phyloP scores from a whole-genome alignment of 2,113 vertebrate species.

The Apistogramma diplotaenia region DNA sequence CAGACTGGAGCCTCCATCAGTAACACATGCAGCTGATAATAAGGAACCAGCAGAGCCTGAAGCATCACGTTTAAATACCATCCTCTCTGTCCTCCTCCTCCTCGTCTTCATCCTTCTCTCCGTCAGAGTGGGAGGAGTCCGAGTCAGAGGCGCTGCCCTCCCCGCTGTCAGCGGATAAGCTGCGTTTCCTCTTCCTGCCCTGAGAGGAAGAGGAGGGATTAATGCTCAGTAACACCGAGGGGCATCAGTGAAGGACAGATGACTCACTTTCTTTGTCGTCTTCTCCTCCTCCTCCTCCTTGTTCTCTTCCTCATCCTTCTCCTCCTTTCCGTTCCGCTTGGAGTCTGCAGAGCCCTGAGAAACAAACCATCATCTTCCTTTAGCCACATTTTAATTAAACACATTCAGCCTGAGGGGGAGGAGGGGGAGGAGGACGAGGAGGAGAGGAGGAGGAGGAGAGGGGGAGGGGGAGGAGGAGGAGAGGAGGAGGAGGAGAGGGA shows the following conservation, averaged over 20 bases:
- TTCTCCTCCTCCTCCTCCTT: slow-evolving; percentile 32
- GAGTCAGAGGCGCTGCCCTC: slow-evolving; percentile 77
- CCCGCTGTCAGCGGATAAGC: slow-evolving; percentile 69
- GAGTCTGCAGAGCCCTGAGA: neutral
- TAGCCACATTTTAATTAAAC: too few relatives aligned
- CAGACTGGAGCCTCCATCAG: too few relatives aligned
- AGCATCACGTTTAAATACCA: too few relatives aligned
- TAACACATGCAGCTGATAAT: too few relatives aligned
- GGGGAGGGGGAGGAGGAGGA: too few relatives aligned
- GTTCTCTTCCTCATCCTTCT: slow-evolving; percentile 53
- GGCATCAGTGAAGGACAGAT: neutral
- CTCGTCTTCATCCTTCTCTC: slow-evolving; percentile 61
- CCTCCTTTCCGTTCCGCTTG: slow-evolving; percentile 42
- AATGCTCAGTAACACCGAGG: fast-evolving
- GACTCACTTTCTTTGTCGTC: slow-evolving; percentile 61
- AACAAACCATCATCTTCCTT: neutral
- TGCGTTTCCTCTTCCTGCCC: slow-evolving; percentile 84
- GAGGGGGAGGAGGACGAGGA: too few relatives aligned
- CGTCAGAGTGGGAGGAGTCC: slow-evolving; percentile 75
- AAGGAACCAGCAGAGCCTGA: too few relatives aligned
- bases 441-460: too few relatives aligned
- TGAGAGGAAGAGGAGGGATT: slow-evolving; percentile 49
- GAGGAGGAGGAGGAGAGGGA: too few relatives aligned
- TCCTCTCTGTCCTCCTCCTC: slow-evolving; percentile 44
- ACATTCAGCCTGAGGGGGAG: too few relatives aligned